Evolutionary conservation across 2,113 vertebrate genomes (phyloP).

Genomic region (Parus major): DNA sequence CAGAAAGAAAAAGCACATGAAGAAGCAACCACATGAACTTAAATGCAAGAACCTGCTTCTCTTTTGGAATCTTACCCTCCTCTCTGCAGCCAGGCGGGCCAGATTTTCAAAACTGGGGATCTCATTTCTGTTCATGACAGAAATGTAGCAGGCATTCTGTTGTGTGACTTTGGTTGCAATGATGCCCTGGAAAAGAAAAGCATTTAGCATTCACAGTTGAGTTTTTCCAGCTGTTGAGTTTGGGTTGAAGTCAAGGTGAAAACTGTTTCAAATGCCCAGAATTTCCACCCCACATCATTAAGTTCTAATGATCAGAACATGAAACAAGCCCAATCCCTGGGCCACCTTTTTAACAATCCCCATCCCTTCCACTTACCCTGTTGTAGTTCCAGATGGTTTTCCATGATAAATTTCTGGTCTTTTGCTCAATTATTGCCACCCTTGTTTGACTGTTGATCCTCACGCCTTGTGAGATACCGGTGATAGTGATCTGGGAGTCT

Average conservation of each 20-base stretch:
- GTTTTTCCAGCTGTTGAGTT: not conserved
- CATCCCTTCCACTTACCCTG: not conserved
- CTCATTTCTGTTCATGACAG: not conserved
- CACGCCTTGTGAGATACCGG: not conserved
- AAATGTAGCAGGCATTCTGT: not conserved
- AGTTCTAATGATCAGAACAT: not conserved
- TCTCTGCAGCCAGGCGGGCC: not conserved
- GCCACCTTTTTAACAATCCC: no score
- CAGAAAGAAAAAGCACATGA: not conserved
- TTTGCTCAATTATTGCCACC: not conserved
- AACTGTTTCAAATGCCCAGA: accelerated
- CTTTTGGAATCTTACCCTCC: not conserved
- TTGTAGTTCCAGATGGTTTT: slow-evolving; percentile 48
- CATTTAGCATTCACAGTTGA: not conserved
- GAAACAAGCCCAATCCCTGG: accelerated
- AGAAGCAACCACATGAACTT: accelerated
- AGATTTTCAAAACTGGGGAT: not conserved
- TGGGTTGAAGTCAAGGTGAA: not conserved
- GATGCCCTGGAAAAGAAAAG: not conserved
- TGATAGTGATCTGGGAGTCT: not conserved
- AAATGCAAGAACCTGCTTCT: accelerated
- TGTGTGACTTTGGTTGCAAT: not conserved
- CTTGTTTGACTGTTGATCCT: not conserved
- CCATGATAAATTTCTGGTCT: slow-evolving; percentile 20
- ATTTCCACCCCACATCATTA: accelerated